Evolutionary conservation across 1,140 invertebrate species (phyloP), one percentile per base, ranked within the genome.

Genomic region (Archivesica marissinica): DNA sequence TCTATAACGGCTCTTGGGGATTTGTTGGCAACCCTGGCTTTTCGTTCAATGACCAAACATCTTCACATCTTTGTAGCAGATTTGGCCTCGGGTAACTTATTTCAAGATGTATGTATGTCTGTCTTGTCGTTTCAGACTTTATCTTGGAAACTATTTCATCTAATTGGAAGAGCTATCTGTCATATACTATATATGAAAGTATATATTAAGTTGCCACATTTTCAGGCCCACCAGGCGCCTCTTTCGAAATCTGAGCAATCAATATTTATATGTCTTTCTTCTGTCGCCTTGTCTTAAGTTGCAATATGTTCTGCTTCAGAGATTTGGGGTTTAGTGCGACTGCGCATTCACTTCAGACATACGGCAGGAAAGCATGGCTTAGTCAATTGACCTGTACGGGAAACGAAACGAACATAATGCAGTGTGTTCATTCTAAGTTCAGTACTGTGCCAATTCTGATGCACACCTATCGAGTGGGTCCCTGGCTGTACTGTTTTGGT

Each of bases 11-110:
- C 6, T 44, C 66, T 17, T 70, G 66, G 66, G 66, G 66, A 7
- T 25, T 70, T n/a, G 39, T 70, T 11, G 66, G 66, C 1, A 25
- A 41, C 7, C 66, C 66, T 2, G 66, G 39, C 2, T 70, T n/a
- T 38, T 28, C 20, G 25, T 70, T 70, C 28, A 15, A 70, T 70
- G 38, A 70, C 23, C 3, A 25, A 47, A 70, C 66, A 23, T 38
- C 66, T 1, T 70, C 66, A 25, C 47, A 70, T 44, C 66, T 70
- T 23, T 70, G 66, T 23, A 70, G 25, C 9, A 70, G 66, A 70
- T 70, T 70, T 70, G 39, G 39, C 9, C 38, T 70, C 15, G n/a
- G 66, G 66, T 70, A 70, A 11, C 20, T 50, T 20, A 50, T 50
- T 50, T 50, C 44, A 50, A 11, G 9, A 50, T 50, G 9, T 50